Evolutionary conservation across 1,140 invertebrate genomes (phyloP).

Genomic region (Sitodiplosis mosellana): DNA sequence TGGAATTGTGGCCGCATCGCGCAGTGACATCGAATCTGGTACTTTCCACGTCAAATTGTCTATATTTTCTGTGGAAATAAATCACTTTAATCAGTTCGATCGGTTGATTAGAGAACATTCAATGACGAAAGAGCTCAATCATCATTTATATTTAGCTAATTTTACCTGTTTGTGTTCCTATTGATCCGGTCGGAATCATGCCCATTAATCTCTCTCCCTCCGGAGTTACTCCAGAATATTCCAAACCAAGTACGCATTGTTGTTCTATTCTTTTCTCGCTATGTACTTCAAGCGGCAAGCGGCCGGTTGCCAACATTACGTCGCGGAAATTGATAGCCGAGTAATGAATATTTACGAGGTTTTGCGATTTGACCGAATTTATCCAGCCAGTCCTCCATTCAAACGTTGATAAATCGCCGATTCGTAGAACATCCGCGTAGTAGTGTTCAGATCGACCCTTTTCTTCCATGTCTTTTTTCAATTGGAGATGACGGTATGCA

Average conservation of each 20-base stretch:
- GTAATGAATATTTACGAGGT: slow-evolving; percentile 38
- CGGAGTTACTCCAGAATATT: slow-evolving; percentile 42
- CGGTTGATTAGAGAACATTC: too few species aligned
- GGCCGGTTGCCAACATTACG: slow-evolving; percentile 57
- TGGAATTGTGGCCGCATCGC: slow-evolving; percentile 77
- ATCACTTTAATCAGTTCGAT: too few species aligned
- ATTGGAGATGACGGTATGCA: slow-evolving; percentile 48
- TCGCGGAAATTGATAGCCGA: slow-evolving; percentile 58
- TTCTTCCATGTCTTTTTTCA: slow-evolving; percentile 27
- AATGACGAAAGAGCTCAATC: too few species aligned
- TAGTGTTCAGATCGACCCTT: slow-evolving; percentile 33
- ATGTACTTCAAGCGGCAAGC: slow-evolving; percentile 41
- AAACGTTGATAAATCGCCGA: slow-evolving; percentile 71
- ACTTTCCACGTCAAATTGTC: slow-evolving; percentile 46
- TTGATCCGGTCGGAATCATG: slow-evolving; percentile 31
- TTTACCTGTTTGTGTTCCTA: neutral
- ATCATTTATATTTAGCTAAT: neutral
- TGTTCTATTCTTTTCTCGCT: slow-evolving; percentile 32
- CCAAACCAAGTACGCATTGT: slow-evolving; percentile 51
- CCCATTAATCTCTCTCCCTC: slow-evolving; percentile 50
- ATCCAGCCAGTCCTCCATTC: slow-evolving; percentile 58
- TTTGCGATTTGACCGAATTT: slow-evolving; percentile 17
- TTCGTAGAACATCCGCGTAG: slow-evolving; percentile 54
- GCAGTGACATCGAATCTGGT: slow-evolving; percentile 63
- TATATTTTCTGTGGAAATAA: slow-evolving; percentile 5